These are phyloP conservation scores for Reinhardtius hippoglossoides DNA, from an alignment of 2,113 vertebrate genomes.

Conservation along the genomic window DNA sequence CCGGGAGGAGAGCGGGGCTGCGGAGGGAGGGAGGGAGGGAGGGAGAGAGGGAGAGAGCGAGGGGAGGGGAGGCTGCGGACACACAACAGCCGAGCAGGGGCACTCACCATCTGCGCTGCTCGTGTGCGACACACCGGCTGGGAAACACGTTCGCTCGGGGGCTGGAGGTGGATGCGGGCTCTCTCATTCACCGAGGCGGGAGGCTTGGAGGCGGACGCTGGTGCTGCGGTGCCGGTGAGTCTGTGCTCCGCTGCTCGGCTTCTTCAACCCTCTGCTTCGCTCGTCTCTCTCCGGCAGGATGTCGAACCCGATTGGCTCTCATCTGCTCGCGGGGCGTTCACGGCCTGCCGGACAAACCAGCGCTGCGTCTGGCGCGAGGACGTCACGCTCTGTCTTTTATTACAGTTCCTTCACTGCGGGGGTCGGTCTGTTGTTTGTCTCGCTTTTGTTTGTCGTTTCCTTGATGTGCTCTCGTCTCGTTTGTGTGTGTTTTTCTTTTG, in stretches of 20 bases:
- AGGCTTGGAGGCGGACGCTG: constrained; percentile 4
- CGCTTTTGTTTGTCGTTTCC: background rate
- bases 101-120: constrained; percentile 82
- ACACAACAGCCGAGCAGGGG: constrained; percentile 30
- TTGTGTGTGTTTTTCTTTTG: too few relatives aligned
- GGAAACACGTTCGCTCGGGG: constrained; percentile 32
- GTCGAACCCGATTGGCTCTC: constrained; percentile 76
- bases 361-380: background rate
- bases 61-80: constrained; percentile 56
- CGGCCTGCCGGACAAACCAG: background rate
- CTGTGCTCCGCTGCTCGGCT: constrained; percentile 52
- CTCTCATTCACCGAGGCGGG: constrained; percentile 30
- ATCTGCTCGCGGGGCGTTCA: constrained; percentile 53
- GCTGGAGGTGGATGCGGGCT: constrained; percentile 10
- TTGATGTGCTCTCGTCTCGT: too few relatives aligned
- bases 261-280: constrained; percentile 38
- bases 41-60: background rate
- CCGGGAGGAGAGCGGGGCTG: constrained; percentile 43
- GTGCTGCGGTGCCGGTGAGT: constrained; percentile 57
- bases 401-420: background rate
- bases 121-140: constrained; percentile 44
- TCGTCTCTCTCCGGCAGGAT: constrained; percentile 58
- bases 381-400: background rate
- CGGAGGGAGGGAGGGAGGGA: constrained; percentile 39
- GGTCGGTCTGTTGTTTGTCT: background rate